A percentile compares a stretch with the other conserved stretches of the same genome.
phyloP scores from a whole-genome alignment of 2,797 vertebrate species.

The Buphagus erythrorhynchus region DNA sequence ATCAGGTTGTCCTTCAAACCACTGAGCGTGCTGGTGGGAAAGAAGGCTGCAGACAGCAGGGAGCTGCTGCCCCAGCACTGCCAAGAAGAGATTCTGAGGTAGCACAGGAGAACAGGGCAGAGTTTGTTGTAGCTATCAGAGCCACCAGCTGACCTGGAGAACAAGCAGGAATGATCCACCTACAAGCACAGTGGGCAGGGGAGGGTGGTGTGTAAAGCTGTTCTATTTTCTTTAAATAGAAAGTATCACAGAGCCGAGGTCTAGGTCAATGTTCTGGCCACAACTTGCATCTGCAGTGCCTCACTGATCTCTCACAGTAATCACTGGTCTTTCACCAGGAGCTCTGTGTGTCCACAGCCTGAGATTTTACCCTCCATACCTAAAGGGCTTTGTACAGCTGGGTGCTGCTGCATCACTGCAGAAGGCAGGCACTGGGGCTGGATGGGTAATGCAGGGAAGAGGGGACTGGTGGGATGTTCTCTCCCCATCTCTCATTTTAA shows the following conservation, averaged over 20 bases:
- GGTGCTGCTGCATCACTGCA: background rate
- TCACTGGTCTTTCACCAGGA: background rate
- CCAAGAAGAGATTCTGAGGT: background rate
- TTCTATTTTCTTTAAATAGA: background rate
- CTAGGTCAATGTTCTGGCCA: background rate
- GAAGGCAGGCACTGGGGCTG: background rate
- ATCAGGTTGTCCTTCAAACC: background rate
- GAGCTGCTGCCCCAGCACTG: background rate
- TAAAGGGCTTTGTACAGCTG: background rate
- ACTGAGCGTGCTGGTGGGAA: rapidly evolving
- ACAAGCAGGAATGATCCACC: background rate
- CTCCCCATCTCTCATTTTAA: background rate
- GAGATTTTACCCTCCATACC: background rate
- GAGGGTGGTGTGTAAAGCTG: background rate
- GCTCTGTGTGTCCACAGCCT: background rate
- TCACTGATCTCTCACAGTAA: background rate
- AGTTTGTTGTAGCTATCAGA: background rate
- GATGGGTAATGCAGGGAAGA: background rate
- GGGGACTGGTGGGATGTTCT: background rate
- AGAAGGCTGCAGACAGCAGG: background rate
- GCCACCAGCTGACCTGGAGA: background rate
- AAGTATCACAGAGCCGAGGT: background rate
- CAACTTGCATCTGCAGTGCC: background rate
- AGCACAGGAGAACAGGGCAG: background rate
- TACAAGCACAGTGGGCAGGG: background rate